Evolutionary conservation across 2,888 invertebrate genomes (phyloP), one percentile per base, ranked within the genome.

Genomic region (Xestobium rufovillosum): DNA sequence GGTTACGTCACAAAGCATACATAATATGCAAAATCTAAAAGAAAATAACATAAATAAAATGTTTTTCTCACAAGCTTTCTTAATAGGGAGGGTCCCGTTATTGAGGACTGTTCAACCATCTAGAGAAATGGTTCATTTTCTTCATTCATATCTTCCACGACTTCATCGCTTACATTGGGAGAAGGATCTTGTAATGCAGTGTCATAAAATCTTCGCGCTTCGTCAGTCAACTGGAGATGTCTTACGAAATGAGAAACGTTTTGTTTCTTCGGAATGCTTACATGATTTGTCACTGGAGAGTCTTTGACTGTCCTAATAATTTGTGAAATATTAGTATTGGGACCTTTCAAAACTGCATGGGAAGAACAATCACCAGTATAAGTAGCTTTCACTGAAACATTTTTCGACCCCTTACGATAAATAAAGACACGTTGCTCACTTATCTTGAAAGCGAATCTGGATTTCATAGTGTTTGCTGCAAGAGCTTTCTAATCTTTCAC

Each of bases 381-480:
- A 19, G 23, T 19, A 19, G 23, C n/a, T 19, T 19, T 19, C 6
- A 19, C 23, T 19, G 23, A 19, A 19, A 19, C 23, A 8, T 19
- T 19, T 19, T 6, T 19, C 23, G n/a, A n/a, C 6, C 23, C 23
- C n/a, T 19, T 19, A n/a, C 23, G 23, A n/a, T 19, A 19, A 19
- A 19, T 19, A 19, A 19, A 19, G 23, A 36, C 31, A 14, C 17
- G 26, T 11, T 10, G 14, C 17, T 36, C 36, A 26, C 15, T 15
- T 32, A 36, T 11, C 26, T 36, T 36, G 11, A 36, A 32, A n/a
- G 36, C 17, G 9, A 36, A 13, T 8, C 26, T 36, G 11, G 17
- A n/a, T 36, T 36, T 32, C n/a, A 36, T 14, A n/a, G 11, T 15
- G 26, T 36, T 32, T n/a, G 26, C 28, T 32, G 31, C 10, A 19